Evolutionary conservation across 2,113 vertebrate species (phyloP).

Genomic region (Choloepus hoffmanni): DNA sequence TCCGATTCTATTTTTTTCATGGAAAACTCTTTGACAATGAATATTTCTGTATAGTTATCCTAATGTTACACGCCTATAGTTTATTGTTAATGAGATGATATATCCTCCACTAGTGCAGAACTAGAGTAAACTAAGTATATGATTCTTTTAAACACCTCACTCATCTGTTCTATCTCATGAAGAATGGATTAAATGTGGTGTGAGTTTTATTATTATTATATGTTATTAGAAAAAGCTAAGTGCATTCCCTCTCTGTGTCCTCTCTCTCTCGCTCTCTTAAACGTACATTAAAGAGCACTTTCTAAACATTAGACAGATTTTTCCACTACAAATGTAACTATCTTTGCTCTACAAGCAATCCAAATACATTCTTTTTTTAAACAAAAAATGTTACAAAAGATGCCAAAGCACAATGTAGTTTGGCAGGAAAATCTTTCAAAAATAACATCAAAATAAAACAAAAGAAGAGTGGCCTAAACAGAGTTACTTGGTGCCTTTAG

Average conservation of each 20-base stretch:
- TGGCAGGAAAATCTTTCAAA: neutral
- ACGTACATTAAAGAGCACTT: neutral
- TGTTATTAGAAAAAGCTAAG: neutral
- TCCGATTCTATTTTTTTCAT: neutral
- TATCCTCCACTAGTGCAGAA: neutral
- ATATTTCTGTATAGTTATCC: neutral
- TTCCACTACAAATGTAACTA: neutral
- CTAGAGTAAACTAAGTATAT: neutral
- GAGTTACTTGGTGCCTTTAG: neutral
- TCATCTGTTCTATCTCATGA: neutral
- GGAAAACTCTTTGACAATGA: neutral
- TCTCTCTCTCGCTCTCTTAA: neutral
- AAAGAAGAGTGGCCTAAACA: neutral
- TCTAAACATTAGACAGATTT: constrained; percentile 2
- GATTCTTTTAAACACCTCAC: constrained; percentile 37
- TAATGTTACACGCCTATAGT: neutral
- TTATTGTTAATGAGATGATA: neutral
- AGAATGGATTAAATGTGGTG: neutral
- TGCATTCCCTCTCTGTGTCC: neutral
- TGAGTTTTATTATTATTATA: constrained; percentile 16
- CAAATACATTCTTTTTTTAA: neutral
- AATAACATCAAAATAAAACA: neutral
- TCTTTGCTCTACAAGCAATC: neutral
- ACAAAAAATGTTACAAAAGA: neutral
- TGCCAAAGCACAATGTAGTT: neutral